phyloP scores from a whole-genome alignment of 2,888 invertebrate species.

The Drosophila lutescens region DNA sequence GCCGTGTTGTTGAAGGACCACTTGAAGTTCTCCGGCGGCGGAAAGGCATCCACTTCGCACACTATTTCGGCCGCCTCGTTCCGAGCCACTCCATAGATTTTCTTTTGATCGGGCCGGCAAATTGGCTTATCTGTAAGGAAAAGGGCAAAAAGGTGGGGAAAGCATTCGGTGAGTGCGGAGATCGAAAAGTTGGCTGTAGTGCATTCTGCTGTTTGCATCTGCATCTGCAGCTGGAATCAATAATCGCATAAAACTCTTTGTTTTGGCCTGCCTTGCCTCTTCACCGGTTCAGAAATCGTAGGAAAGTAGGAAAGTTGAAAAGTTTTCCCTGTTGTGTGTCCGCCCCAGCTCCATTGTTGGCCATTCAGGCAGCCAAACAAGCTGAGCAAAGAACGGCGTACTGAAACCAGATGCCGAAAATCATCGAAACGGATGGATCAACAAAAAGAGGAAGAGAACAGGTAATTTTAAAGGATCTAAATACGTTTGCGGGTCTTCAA shows the following conservation, averaged over 20 bases:
- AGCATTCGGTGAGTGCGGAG: conserved; percentile 54
- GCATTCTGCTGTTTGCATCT: conserved; percentile 68
- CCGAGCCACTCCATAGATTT: conserved; percentile 92
- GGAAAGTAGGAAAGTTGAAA: conserved; percentile 63
- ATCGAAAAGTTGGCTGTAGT: conserved; percentile 54
- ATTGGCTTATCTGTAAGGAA: conserved; percentile 91
- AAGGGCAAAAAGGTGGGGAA: background rate
- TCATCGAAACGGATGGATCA: conserved; percentile 1
- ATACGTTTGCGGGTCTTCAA: background rate
- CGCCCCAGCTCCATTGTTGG: conserved; percentile 25
- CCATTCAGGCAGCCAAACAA: conserved; percentile 58
- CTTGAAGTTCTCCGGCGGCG: conserved; percentile 91
- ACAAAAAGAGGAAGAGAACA: conserved; percentile 1
- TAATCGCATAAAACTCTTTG: conserved; percentile 68
- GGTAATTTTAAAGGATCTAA: background rate
- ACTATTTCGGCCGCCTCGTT: conserved; percentile 91
- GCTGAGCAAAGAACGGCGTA: conserved; percentile 50
- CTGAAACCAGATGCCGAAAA: conserved; percentile 43
- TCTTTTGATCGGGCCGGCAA: conserved; percentile 90
- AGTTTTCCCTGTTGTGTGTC: conserved; percentile 48
- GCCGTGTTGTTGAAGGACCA: conserved; percentile 96
- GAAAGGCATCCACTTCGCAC: conserved; percentile 94
- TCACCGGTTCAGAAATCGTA: conserved; percentile 48
- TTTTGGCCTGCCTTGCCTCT: conserved; percentile 12
- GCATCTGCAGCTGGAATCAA: conserved; percentile 62